Percentiles rank a stretch among this genome's conserved stretches.
Conservation (phyloP, 2,888 invertebrate species). For the Andrena dorsata region DNA sequence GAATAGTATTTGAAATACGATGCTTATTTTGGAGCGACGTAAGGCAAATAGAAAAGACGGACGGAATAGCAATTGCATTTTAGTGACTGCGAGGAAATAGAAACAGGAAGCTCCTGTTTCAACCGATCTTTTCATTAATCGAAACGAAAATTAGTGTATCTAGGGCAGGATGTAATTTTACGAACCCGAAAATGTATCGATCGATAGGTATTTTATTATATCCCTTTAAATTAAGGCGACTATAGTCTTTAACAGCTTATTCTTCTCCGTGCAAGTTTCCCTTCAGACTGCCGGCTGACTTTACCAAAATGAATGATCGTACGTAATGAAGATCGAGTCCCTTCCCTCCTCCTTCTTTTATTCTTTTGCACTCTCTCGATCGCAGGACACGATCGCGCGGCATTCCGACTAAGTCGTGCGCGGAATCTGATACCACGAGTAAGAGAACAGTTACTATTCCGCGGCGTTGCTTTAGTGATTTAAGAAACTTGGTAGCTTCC, state of each 20-base stretch:
- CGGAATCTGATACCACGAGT: slow-evolving; percentile 62
- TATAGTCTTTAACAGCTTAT: not conserved
- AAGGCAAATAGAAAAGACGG: not conserved
- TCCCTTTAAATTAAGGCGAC: too few species aligned
- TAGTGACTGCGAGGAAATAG: not conserved
- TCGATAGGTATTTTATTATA: not conserved
- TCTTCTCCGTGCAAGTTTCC: not conserved
- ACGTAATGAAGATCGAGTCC: slow-evolving; percentile 28
- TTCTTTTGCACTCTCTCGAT: slow-evolving; percentile 50
- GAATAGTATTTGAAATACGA: not conserved
- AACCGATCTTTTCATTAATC: too few species aligned
- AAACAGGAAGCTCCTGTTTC: too few species aligned
- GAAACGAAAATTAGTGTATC: too few species aligned
- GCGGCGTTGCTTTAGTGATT: slow-evolving; percentile 73
- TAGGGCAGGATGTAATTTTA: too few species aligned
- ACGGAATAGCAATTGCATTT: not conserved
- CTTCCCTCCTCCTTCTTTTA: not conserved
- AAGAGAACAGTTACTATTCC: slow-evolving; percentile 64
- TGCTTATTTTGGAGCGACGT: not conserved
- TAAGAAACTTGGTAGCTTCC: slow-evolving; percentile 73
- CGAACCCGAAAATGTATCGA: not conserved
- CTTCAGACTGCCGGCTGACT: not conserved
- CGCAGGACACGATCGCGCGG: slow-evolving; percentile 58
- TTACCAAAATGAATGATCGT: slow-evolving; percentile 27
- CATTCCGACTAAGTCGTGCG: slow-evolving; percentile 69